Percentiles rank a stretch among this genome's conserved stretches.
phyloP scores from a whole-genome alignment of 2,888 invertebrate species.

The Leptinotarsa juncta region DNA sequence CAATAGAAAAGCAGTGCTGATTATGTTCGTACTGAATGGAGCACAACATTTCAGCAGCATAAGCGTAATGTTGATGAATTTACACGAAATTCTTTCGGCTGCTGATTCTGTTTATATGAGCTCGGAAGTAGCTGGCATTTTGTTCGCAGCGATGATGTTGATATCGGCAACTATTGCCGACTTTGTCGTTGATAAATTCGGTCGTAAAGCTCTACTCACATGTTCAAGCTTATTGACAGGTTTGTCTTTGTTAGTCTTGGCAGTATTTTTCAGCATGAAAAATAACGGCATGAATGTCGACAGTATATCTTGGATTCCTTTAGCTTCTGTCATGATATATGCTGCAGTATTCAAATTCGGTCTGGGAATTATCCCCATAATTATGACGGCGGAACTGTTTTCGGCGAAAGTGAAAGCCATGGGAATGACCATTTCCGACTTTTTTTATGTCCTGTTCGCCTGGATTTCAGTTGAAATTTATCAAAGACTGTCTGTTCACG shows the following conservation, averaged over 20 bases:
- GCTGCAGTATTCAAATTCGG: conserved; percentile 59
- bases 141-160: conserved; percentile 61
- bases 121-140: conserved; percentile 57
- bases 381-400: conserved; percentile 61
- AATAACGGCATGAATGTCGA: conserved; percentile 52
- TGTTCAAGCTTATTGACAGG: too few relatives aligned
- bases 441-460: too few relatives aligned
- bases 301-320: conserved; percentile 59
- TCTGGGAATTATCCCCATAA: conserved; percentile 60
- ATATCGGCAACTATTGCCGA: conserved; percentile 41
- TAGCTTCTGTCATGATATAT: conserved; percentile 58
- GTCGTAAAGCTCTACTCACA: too few relatives aligned
- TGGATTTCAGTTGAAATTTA: too few relatives aligned
- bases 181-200: too few relatives aligned
- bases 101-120: conserved; percentile 50
- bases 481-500: too few relatives aligned
- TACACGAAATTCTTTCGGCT: too few relatives aligned
- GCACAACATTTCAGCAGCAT: conserved; percentile 63
- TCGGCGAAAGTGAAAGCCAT: conserved; percentile 61
- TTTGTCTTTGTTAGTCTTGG: conserved; percentile 56
- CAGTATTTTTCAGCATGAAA: conserved; percentile 60
- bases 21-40: conserved; percentile 61
- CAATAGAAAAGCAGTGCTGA: conserved; percentile 60
- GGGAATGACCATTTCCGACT: conserved; percentile 46
- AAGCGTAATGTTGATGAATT: conserved; percentile 61